Evolutionary conservation across 2,888 invertebrate genomes (phyloP).

Genomic region (Ormia ochracea): DNA sequence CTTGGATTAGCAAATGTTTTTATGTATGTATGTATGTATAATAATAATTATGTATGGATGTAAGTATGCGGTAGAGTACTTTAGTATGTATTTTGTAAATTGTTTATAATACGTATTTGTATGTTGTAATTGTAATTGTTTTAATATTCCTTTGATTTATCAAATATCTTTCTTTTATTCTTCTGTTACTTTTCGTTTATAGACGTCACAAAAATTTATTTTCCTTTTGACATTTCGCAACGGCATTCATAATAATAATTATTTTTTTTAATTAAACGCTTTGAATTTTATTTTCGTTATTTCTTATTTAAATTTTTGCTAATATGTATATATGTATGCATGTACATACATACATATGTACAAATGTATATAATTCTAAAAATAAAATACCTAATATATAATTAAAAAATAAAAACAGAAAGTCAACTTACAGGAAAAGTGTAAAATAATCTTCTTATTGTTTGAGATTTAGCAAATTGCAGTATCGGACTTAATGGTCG

Average conservation of each 20-base stretch:
- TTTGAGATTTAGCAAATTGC: conserved; percentile 54
- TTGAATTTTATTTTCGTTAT: conserved; percentile 36
- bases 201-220: conserved; percentile 76
- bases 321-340: conserved; percentile 5
- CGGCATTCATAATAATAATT: conserved; percentile 75
- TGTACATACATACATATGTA: too few species aligned
- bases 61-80: conserved; percentile 6
- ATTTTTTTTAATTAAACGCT: conserved; percentile 47
- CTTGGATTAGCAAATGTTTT: conserved; percentile 9
- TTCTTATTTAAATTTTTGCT: background rate
- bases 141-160: conserved; percentile 47
- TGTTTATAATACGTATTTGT: conserved; percentile 56
- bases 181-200: conserved; percentile 68
- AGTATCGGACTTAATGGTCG: conserved; percentile 48
- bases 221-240: conserved; percentile 69
- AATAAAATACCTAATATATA: background rate
- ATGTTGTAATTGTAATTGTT: conserved; percentile 59
- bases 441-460: background rate
- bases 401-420: conserved; percentile 18
- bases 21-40: conserved; percentile 30
- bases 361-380: too few species aligned
- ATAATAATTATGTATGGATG: conserved; percentile 7
- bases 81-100: conserved; percentile 39
- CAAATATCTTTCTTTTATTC: conserved; percentile 53
- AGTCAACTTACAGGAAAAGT: conserved; percentile 1